Conservation (phyloP, 2,888 invertebrate species). For the Metopia argyrocephala region DNA sequence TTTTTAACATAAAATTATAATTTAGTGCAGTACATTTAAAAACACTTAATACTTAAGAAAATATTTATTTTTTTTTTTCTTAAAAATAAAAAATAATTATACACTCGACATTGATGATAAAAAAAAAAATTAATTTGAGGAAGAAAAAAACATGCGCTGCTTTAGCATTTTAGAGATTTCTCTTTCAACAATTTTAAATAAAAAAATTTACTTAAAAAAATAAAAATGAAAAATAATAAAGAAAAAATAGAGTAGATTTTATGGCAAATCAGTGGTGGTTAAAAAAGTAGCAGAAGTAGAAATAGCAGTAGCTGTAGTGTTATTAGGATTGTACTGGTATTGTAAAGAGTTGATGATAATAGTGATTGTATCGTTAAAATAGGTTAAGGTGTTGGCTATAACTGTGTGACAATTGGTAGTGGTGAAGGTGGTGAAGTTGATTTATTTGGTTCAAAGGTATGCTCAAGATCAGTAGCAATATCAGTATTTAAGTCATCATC, state of each 20-base stretch:
- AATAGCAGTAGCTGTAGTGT: slow-evolving; percentile 7
- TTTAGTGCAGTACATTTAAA: slow-evolving; percentile 41
- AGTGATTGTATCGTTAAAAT: background rate
- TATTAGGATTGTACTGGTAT: slow-evolving; percentile 1
- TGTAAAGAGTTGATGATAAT: background rate
- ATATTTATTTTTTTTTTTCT: background rate
- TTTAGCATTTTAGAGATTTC: background rate
- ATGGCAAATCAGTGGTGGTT: slow-evolving; percentile 36
- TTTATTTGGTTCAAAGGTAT: slow-evolving; percentile 34
- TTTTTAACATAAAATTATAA: slow-evolving; percentile 7
- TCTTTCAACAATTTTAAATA: background rate
- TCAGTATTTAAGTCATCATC: slow-evolving; percentile 33
- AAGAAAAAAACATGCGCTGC: slow-evolving; percentile 17
- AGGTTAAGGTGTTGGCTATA: background rate
- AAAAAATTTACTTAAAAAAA: background rate
- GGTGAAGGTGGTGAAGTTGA: slow-evolving; percentile 8
- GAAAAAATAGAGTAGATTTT: slow-evolving; percentile 18
- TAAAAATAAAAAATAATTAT: background rate
- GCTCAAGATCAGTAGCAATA: slow-evolving; percentile 26
- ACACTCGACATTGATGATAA: slow-evolving; percentile 19
- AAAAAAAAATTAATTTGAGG: slow-evolving; percentile 11
- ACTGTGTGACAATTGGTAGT: slow-evolving; percentile 5
- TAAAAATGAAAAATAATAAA: slow-evolving; percentile 11
- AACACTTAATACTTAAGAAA: slow-evolving; percentile 15
- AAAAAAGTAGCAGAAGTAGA: background rate